These are phyloP conservation scores for Pangasius larnaudii DNA, from an alignment of 2,797 vertebrate species.

Conservation along the genomic window DNA sequence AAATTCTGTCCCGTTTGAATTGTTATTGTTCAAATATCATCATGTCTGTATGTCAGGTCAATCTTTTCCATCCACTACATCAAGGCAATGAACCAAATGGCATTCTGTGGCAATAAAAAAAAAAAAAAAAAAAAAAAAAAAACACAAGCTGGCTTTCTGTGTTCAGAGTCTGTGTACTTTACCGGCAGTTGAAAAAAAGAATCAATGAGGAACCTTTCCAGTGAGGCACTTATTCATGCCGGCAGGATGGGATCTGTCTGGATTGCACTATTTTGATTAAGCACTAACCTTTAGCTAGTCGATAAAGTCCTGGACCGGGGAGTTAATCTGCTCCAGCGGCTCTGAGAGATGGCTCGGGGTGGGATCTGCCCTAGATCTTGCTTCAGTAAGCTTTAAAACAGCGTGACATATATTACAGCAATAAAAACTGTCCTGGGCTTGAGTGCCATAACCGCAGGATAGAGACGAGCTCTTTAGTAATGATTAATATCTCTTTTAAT, in stretches of 20 bases:
- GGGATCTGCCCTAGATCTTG: not conserved
- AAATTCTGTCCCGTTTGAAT: not conserved
- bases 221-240: not conserved
- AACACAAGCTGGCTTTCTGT: not conserved
- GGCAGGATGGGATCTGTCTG: not conserved
- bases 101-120: not conserved
- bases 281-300: not conserved
- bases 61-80: not conserved
- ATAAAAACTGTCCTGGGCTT: not conserved
- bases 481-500: conserved; percentile 9
- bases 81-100: not conserved
- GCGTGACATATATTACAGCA: conserved; percentile 2
- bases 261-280: not conserved
- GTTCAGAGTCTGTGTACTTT: not conserved
- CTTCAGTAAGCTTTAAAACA: conserved; percentile 3
- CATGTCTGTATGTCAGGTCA: not conserved
- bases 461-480: not conserved
- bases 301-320: not conserved
- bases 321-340: not conserved
- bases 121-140: too few species aligned
- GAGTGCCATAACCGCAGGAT: not conserved
- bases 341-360: not conserved
- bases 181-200: not conserved
- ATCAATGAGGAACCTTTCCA: not conserved
- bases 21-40: not conserved